Percentiles rank a stretch among this genome's conserved stretches.
Evolutionary conservation across 2,888 invertebrate genomes (phyloP).

Genomic region (Caenorhabditis sinica): DNA sequence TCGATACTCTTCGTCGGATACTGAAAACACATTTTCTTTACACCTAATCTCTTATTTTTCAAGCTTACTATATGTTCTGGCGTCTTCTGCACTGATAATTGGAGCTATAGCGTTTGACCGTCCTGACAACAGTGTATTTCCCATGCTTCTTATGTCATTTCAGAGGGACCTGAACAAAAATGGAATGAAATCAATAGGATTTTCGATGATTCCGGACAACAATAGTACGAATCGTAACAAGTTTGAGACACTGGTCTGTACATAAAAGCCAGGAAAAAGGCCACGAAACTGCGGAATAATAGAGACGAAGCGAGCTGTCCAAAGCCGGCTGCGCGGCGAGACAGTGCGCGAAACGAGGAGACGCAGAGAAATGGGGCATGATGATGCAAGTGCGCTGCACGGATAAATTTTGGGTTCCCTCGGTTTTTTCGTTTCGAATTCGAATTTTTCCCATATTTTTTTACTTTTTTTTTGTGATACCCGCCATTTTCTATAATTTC

Average conservation of each 20-base stretch:
- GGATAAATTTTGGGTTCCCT: slow-evolving; percentile 14
- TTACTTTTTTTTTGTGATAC: neutral
- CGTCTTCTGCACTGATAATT: slow-evolving; percentile 65
- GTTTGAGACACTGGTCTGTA: neutral
- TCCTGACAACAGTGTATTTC: slow-evolving; percentile 59
- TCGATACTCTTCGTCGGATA: slow-evolving; percentile 73
- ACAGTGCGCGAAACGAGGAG: slow-evolving; percentile 35
- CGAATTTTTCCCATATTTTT: slow-evolving; percentile 13
- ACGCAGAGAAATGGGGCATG: slow-evolving; percentile 30
- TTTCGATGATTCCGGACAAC: neutral
- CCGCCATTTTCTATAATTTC: neutral
- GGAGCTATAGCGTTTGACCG: slow-evolving; percentile 58
- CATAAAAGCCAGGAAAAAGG: slow-evolving; percentile 35
- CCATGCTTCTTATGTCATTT: slow-evolving; percentile 55
- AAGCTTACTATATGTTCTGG: slow-evolving; percentile 55
- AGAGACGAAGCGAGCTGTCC: slow-evolving; percentile 33
- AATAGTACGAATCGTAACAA: neutral
- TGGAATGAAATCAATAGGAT: slow-evolving; percentile 12
- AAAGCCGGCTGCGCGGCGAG: slow-evolving; percentile 41
- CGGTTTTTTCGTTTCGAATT: slow-evolving; percentile 34
- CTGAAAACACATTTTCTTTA: slow-evolving; percentile 56
- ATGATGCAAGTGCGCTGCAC: slow-evolving; percentile 41
- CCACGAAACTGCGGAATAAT: slow-evolving; percentile 36
- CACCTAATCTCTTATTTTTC: neutral
- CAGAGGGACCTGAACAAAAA: slow-evolving; percentile 19